A percentile compares a stretch with the other conserved stretches of the same genome.
Conservation (phyloP, 2,888 invertebrate species). For the Heliconius hortense region DNA sequence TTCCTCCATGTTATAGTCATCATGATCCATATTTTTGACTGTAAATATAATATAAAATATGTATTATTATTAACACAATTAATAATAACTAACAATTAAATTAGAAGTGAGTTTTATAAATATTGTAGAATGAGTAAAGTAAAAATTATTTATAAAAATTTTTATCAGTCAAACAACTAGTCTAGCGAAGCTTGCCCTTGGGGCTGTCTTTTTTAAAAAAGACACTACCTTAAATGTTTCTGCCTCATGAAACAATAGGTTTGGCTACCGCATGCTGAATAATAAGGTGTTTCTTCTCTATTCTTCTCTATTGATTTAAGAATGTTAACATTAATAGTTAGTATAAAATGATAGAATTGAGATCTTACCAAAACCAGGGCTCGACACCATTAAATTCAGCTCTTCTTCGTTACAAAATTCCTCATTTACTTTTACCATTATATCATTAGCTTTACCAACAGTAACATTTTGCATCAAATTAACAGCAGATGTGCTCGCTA, state of each 20-base stretch:
- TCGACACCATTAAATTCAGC: constrained; percentile 55
- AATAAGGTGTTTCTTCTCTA: too few species aligned
- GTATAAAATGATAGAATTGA: background rate
- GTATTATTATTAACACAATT: too few species aligned
- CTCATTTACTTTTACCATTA: constrained; percentile 42
- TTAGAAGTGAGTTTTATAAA: too few species aligned
- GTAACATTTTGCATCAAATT: constrained; percentile 46
- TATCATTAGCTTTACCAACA: constrained; percentile 17
- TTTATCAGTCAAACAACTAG: too few species aligned
- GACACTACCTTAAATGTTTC: too few species aligned
- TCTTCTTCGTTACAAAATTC: constrained; percentile 56
- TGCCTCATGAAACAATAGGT: too few species aligned
- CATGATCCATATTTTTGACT: constrained; percentile 21
- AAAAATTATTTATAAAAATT: too few species aligned
- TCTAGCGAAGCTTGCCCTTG: too few species aligned
- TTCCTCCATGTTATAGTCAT: constrained; percentile 48
- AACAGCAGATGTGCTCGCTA: constrained; percentile 42
- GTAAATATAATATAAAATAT: background rate
- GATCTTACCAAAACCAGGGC: constrained; percentile 54
- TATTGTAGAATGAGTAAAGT: too few species aligned
- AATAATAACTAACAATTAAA: too few species aligned
- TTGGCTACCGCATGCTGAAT: too few species aligned
- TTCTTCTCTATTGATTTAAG: background rate
- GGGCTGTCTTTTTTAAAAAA: too few species aligned
- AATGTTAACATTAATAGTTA: background rate